Evolutionary conservation across 2,888 invertebrate genomes (phyloP), one percentile per base, ranked within the genome.

Genomic region (Melanophora roralis): DNA sequence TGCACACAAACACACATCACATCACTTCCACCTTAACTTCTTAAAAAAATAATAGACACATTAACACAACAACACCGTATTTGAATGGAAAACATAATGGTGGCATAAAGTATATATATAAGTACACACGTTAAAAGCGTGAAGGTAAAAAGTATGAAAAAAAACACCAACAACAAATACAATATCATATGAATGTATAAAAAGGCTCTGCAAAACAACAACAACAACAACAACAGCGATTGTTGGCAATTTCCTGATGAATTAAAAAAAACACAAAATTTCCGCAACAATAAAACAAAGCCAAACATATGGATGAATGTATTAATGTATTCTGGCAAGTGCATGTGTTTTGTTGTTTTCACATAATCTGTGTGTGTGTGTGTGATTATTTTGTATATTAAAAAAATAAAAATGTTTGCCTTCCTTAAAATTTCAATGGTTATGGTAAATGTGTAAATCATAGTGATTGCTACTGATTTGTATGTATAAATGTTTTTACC

Each of bases 241-340:
- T 79, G 81, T 69, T 79, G 72, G 81, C 79, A 82, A 81, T 79
- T 82, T 82, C 77, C 81, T 79, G 65, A 82, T 75, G 74, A 81
- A 81, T 81, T 71, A 77, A 81, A 82, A 78, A 78, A n/a, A n/a
- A 69, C 62, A 69, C 51, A 69, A 62, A 67, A 73, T 59, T 67
- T 65, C 59, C 72, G 62, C 55, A 55, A 73, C 59, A 69, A 64
- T 67, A 59, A 78, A 67, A 72, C 74, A 74, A 64, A 45, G 27
- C 60, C 57, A 59, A 60, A 21, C 36, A 67, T 74, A 36, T 60
- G 32, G 40, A 32, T 55, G 47, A 21, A 49, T 16, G 8, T 47
- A 47, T 16, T 19, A 23, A 23, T 27, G 6, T 27, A 6, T 27
- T 27, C 27, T 27, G 27, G 43, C 3, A 23, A n/a, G 27, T n/a